Evolutionary conservation across 2,113 vertebrate species (phyloP).

Genomic region (Boulengeromyrus knoepffleri): DNA sequence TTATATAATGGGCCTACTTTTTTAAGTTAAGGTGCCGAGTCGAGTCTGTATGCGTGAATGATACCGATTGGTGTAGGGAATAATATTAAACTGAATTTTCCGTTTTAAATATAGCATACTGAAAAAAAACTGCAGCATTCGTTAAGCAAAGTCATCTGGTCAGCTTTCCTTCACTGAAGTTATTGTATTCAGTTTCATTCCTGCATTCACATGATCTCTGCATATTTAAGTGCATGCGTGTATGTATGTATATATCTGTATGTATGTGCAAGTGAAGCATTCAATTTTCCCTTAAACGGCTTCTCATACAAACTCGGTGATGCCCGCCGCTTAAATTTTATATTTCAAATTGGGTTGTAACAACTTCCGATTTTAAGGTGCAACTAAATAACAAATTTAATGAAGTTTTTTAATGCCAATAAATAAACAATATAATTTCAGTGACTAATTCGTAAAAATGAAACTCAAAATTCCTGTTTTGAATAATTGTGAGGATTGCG

Average conservation of each 20-base stretch:
- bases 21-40: background rate
- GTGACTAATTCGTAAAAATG: background rate
- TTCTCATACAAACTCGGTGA: background rate
- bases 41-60: background rate
- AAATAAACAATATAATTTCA: background rate
- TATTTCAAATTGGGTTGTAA: background rate
- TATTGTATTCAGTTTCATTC: background rate
- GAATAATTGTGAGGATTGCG: background rate
- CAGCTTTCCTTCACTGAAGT: background rate
- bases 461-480: background rate
- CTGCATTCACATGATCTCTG: background rate
- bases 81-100: background rate
- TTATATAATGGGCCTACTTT: background rate
- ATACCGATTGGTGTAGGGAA: background rate
- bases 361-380: background rate
- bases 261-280: background rate
- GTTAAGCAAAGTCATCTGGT: background rate
- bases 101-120: background rate
- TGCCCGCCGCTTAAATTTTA: background rate
- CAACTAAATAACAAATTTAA: background rate
- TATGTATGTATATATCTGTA: background rate
- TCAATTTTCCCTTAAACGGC: background rate
- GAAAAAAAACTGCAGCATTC: background rate
- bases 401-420: background rate
- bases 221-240: background rate